These are phyloP conservation scores for Nasonia longicornis DNA, from an alignment of 1,140 invertebrate species.

Conservation along the genomic window DNA sequence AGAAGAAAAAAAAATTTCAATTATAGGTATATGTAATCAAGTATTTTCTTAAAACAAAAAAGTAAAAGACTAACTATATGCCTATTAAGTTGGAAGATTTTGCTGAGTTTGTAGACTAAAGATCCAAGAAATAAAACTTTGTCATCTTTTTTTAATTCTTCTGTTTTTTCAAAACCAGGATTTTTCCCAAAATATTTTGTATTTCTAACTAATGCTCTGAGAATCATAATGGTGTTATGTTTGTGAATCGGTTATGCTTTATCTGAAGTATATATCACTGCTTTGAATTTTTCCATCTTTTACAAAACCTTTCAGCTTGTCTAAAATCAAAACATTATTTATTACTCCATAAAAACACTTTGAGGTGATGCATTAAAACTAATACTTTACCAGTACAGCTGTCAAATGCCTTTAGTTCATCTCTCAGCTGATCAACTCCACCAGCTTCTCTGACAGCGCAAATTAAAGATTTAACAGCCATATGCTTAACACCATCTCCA, in stretches of 20 bases:
- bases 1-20: background rate
- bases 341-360: background rate
- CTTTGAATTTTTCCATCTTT: background rate
- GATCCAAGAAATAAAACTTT: background rate
- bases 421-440: conserved; percentile 1
- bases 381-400: background rate
- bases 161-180: conserved; percentile 7
- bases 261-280: background rate
- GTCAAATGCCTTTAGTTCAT: background rate
- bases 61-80: background rate
- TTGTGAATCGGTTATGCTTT: background rate
- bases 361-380: background rate
- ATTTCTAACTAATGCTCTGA: background rate
- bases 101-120: no score
- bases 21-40: background rate
- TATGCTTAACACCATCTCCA: background rate
- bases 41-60: background rate
- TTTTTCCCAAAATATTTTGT: background rate
- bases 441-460: conserved; percentile 28
- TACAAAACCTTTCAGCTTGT: background rate
- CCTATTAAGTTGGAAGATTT: no score
- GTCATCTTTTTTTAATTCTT: background rate
- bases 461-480: conserved; percentile 16
- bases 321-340: background rate
- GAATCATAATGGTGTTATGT: background rate